phyloP scores from a whole-genome alignment of 2,113 vertebrate genomes.

The Ciconia stormi region DNA sequence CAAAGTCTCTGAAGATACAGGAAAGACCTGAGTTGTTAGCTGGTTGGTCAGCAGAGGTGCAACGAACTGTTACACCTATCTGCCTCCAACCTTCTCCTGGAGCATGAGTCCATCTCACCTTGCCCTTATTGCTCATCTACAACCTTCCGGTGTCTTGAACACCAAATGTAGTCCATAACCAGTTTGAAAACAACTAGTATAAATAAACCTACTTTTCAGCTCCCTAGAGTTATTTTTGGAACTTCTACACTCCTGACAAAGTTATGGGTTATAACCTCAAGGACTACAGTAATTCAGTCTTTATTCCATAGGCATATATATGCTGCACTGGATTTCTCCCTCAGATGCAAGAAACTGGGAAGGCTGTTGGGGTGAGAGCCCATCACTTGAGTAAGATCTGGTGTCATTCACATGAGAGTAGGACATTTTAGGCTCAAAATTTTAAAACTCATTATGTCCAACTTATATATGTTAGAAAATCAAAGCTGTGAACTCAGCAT shows the following conservation, averaged over 20 bases:
- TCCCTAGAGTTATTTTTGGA: not conserved
- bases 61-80: not conserved
- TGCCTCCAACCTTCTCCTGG: not conserved
- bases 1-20: accelerated
- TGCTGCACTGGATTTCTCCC: not conserved
- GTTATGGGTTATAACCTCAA: not conserved
- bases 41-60: not conserved
- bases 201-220: not conserved
- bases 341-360: not conserved
- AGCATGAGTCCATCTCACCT: not conserved
- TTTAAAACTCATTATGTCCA: not conserved
- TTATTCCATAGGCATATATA: not conserved
- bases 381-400: not conserved
- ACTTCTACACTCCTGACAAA: not conserved
- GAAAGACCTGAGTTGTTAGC: not conserved
- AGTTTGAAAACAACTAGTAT: not conserved
- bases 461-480: not conserved
- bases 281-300: not conserved
- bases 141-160: not conserved
- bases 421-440: not conserved
- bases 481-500: not conserved
- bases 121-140: not conserved
- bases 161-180: not conserved
- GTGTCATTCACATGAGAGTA: not conserved
- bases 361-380: not conserved